phyloP scores from a whole-genome alignment of 2,888 invertebrate species.

The Drosophila nigricruria region DNA sequence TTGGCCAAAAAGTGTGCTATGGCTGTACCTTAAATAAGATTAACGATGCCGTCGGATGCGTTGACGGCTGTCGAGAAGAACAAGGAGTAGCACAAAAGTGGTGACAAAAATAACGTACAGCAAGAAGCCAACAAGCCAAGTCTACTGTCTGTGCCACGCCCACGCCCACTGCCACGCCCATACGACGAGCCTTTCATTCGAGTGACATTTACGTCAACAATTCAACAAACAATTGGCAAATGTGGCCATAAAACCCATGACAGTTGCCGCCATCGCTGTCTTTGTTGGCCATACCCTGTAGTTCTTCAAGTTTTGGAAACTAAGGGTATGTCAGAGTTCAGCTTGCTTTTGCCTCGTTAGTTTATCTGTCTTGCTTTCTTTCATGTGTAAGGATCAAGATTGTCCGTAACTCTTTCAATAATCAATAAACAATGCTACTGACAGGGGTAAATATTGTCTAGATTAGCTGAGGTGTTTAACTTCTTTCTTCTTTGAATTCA shows the following conservation, averaged over 20 bases:
- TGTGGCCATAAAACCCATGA: conserved; percentile 80
- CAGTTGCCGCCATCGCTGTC: conserved; percentile 56
- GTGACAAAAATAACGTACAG: conserved; percentile 10
- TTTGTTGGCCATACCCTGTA: conserved; percentile 13
- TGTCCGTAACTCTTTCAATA: too few relatives aligned
- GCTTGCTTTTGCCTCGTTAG: too few relatives aligned
- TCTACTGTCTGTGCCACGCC: conserved; percentile 22
- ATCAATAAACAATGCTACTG: too few relatives aligned
- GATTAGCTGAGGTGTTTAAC: too few relatives aligned
- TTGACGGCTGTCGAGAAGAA: conserved; percentile 21
- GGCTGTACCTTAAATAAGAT: conserved; percentile 66
- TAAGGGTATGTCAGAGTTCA: too few relatives aligned
- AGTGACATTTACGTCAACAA: conserved; percentile 78
- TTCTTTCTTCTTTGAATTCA: too few relatives aligned
- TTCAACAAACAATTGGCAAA: conserved; percentile 83
- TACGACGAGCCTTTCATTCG: conserved; percentile 45
- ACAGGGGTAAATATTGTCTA: too few relatives aligned
- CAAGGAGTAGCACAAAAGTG: conserved; percentile 15
- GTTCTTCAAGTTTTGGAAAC: neutral
- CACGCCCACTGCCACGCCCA: conserved; percentile 15
- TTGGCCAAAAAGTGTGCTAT: conserved; percentile 42
- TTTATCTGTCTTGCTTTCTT: too few relatives aligned
- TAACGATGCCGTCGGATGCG: conserved; percentile 57
- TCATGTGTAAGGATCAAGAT: too few relatives aligned
- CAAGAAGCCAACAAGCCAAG: conserved; percentile 25